Evolutionary conservation across 92 coral and sea anemone species (phyloP).

Genomic region (Desmophyllum pertusum): DNA sequence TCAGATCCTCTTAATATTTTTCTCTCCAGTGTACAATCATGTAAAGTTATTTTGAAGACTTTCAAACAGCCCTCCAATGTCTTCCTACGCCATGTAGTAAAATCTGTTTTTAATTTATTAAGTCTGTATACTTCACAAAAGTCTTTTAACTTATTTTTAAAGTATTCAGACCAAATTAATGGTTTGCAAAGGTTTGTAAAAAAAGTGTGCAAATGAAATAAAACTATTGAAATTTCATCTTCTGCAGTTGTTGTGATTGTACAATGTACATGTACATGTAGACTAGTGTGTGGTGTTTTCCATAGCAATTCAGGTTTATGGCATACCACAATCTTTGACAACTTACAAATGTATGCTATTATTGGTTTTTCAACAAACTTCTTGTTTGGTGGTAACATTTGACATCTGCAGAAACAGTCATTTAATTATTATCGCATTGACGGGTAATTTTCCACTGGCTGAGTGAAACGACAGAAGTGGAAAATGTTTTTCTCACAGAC

Average conservation of each 20-base stretch:
- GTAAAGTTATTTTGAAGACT: not conserved
- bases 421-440: too few relatives aligned
- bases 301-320: too few relatives aligned
- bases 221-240: slow-evolving; percentile 4
- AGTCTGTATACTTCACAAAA: not conserved
- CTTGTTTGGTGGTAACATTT: too few relatives aligned
- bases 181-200: not conserved
- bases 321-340: too few relatives aligned
- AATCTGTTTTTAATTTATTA: not conserved
- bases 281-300: not conserved
- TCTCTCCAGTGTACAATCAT: not conserved
- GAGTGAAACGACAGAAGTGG: too few relatives aligned
- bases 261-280: not conserved
- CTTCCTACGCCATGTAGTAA: not conserved
- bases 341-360: too few relatives aligned
- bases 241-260: not conserved
- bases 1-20: too few relatives aligned
- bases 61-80: not conserved
- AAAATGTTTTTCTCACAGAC: too few relatives aligned
- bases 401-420: too few relatives aligned
- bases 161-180: not conserved
- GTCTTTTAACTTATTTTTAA: not conserved
- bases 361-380: too few relatives aligned
- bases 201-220: slow-evolving; percentile 7
- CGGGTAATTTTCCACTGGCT: too few relatives aligned